phyloP scores from a whole-genome alignment of 2,797 vertebrate genomes.

The Gastrophryne carolinensis region DNA sequence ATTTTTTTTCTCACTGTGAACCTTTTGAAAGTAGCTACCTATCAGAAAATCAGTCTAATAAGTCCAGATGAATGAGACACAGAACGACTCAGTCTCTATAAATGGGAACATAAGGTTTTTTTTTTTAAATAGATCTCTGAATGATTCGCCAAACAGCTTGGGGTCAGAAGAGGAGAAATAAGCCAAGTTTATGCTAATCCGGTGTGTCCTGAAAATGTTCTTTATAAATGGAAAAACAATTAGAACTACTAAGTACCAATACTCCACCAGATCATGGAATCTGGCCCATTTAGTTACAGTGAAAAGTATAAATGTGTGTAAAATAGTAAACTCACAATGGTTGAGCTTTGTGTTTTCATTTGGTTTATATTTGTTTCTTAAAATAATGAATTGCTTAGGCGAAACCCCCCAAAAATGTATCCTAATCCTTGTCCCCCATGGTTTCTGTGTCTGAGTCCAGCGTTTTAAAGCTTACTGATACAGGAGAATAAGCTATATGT shows the following conservation, averaged over 20 bases:
- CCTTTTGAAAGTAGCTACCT: slow-evolving; percentile 10
- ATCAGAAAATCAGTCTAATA: slow-evolving; percentile 26
- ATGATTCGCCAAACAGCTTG: slow-evolving; percentile 41
- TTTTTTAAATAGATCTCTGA: slow-evolving; percentile 42
- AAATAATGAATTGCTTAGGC: too few relatives aligned
- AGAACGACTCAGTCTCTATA: slow-evolving; percentile 35
- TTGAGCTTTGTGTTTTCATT: too few relatives aligned
- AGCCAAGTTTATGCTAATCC: slow-evolving; percentile 36
- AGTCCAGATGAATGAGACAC: slow-evolving; percentile 28
- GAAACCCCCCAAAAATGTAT: too few relatives aligned
- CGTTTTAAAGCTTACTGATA: too few relatives aligned
- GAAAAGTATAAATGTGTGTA: background rate
- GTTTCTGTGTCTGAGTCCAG: too few relatives aligned
- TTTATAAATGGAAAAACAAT: slow-evolving; percentile 42
- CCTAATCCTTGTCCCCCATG: too few relatives aligned
- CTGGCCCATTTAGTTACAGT: slow-evolving; percentile 9
- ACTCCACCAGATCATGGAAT: slow-evolving; percentile 17
- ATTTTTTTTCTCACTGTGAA: background rate
- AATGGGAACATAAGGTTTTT: slow-evolving; percentile 44
- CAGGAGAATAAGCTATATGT: too few relatives aligned
- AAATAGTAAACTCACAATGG: too few relatives aligned
- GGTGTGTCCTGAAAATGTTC: slow-evolving; percentile 36
- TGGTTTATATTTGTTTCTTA: too few relatives aligned
- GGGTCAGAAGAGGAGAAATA: slow-evolving; percentile 28
- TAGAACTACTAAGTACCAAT: slow-evolving; percentile 39